phyloP scores from a whole-genome alignment of 2,888 invertebrate genomes.

The Drosophila mayaguana region DNA sequence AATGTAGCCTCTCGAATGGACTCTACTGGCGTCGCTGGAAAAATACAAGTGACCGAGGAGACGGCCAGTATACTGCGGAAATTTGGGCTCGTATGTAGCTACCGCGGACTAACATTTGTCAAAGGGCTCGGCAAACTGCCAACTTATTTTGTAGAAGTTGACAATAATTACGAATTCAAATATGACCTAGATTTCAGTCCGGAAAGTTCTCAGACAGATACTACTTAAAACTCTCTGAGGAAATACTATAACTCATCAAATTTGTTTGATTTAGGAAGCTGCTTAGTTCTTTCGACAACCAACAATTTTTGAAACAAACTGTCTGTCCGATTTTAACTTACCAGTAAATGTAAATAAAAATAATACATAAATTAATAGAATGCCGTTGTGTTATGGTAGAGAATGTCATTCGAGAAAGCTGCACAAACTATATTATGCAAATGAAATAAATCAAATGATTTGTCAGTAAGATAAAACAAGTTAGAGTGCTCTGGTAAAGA shows the following conservation, averaged over 20 bases:
- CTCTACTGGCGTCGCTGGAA: constrained; percentile 92
- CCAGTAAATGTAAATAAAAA: no score
- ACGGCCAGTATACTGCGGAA: constrained; percentile 89
- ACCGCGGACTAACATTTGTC: constrained; percentile 89
- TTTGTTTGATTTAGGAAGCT: background rate
- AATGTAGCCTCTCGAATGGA: constrained; percentile 99
- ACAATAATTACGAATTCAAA: constrained; percentile 86
- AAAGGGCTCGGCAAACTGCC: constrained; percentile 89
- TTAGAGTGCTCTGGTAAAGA: no score
- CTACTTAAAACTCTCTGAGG: background rate
- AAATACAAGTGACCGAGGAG: constrained; percentile 91
- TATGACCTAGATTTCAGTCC: background rate
- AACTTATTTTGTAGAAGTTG: constrained; percentile 90
- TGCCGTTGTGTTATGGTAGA: background rate
- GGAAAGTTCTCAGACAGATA: background rate
- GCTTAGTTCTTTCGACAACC: background rate
- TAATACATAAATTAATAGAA: background rate
- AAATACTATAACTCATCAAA: background rate
- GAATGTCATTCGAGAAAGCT: background rate
- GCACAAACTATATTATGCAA: no score
- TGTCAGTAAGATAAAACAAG: no score
- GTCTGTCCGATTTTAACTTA: background rate
- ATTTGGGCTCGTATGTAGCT: constrained; percentile 89
- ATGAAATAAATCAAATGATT: no score
- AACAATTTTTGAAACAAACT: background rate